Percentiles rank a stretch among this genome's conserved stretches.
Evolutionary conservation across 2,797 vertebrate genomes (phyloP).

Genomic region (Hemitrygon akajei): DNA sequence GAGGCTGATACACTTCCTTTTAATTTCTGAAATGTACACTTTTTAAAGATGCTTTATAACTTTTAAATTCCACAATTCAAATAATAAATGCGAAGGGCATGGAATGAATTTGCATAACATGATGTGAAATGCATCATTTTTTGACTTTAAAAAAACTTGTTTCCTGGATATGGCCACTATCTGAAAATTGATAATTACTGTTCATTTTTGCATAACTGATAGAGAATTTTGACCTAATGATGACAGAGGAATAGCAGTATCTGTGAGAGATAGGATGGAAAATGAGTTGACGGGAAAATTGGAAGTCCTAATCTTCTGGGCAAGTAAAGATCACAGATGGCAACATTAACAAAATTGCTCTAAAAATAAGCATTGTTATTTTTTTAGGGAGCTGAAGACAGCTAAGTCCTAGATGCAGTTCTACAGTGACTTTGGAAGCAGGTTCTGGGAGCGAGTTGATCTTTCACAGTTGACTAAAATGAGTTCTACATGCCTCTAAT

Average conservation of each 20-base stretch:
- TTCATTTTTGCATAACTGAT: background rate
- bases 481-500: too few species aligned
- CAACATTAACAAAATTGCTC: background rate
- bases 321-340: background rate
- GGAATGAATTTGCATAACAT: background rate
- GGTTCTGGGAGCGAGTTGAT: background rate
- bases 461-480: background rate
- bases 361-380: background rate
- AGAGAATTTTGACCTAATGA: background rate
- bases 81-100: background rate
- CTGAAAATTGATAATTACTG: background rate
- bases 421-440: background rate
- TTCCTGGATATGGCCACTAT: background rate
- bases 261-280: background rate
- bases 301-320: background rate
- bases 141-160: background rate
- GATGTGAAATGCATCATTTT: background rate
- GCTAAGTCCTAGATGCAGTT: background rate
- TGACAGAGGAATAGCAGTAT: background rate
- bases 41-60: background rate
- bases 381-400: background rate
- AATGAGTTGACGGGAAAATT: background rate
- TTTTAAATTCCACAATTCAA: constrained; percentile 3
- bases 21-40: background rate
- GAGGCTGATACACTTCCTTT: background rate